Evolutionary conservation across 2,888 invertebrate genomes (phyloP).

Genomic region (Acanthosoma haemorrhoidale): DNA sequence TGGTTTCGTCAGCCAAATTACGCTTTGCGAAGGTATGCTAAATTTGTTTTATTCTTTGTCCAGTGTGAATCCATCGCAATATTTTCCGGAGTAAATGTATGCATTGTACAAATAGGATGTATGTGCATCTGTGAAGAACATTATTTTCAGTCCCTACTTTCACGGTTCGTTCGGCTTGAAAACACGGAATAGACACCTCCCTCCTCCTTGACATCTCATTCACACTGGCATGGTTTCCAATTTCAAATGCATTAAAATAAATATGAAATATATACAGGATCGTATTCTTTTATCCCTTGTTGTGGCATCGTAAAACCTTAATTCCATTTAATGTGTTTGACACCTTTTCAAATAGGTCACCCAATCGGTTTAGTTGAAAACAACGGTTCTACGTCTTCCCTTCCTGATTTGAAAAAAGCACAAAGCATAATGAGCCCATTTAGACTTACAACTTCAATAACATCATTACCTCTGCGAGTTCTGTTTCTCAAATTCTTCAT

Average conservation of each 20-base stretch:
- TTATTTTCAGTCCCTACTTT: constrained; percentile 42
- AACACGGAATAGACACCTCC: constrained; percentile 28
- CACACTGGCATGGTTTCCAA: constrained; percentile 25
- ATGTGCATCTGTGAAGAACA: constrained; percentile 41
- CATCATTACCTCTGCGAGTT: neutral
- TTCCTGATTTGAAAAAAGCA: neutral
- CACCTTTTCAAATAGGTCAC: constrained; percentile 12
- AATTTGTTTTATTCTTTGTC: too few species aligned
- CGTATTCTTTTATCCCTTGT: neutral
- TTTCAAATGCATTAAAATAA: constrained; percentile 27
- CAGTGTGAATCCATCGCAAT: neutral
- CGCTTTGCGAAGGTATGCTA: too few species aligned
- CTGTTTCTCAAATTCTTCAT: neutral
- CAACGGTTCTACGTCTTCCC: neutral
- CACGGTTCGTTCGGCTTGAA: constrained; percentile 39
- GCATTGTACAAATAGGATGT: constrained; percentile 39
- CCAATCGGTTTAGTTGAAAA: neutral
- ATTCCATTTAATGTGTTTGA: neutral
- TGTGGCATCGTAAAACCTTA: neutral
- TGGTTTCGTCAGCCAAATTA: too few species aligned
- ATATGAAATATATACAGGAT: constrained; percentile 20
- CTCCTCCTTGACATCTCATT: constrained; percentile 35
- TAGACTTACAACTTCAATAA: neutral
- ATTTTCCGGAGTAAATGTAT: constrained; percentile 7
- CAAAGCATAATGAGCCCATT: neutral